phyloP scores from a whole-genome alignment of 2,113 vertebrate species.

The Vanacampus margaritifer region DNA sequence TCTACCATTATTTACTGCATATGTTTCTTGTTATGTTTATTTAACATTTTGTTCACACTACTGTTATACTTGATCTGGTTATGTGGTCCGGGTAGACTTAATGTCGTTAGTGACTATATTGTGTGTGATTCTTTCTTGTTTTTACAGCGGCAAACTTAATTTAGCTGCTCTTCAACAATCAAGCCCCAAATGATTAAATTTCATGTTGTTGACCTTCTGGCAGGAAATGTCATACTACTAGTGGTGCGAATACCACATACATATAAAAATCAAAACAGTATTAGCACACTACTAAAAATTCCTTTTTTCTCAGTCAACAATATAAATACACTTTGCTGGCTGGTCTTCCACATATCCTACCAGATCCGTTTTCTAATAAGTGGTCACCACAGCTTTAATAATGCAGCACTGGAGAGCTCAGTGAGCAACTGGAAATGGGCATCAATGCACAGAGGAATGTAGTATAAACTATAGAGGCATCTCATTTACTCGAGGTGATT shows the following conservation, averaged over 20 bases:
- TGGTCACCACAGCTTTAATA: conserved; percentile 32
- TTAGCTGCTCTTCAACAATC: too few relatives aligned
- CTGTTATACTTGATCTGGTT: too few relatives aligned
- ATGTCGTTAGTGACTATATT: background rate
- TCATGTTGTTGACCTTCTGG: too few relatives aligned
- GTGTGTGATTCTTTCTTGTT: too few relatives aligned
- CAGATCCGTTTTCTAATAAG: conserved; percentile 25
- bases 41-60: too few relatives aligned
- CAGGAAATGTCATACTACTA: too few relatives aligned
- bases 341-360: conserved; percentile 4
- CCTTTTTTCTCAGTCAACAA: conserved; percentile 21
- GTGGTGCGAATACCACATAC: background rate
- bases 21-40: too few relatives aligned
- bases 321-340: conserved; percentile 22
- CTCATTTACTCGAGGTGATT: conserved; percentile 57
- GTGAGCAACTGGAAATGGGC: conserved; percentile 30
- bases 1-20: background rate
- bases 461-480: conserved; percentile 52
- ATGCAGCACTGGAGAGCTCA: conserved; percentile 27
- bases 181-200: too few relatives aligned
- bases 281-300: background rate
- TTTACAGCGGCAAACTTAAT: too few relatives aligned
- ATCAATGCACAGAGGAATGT: conserved; percentile 33
- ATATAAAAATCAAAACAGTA: background rate
- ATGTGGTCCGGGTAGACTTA: background rate